Evolutionary conservation across 2,797 vertebrate genomes (phyloP), one percentile per base, ranked within the genome.

Genomic region (Loriculus beryllinus): DNA sequence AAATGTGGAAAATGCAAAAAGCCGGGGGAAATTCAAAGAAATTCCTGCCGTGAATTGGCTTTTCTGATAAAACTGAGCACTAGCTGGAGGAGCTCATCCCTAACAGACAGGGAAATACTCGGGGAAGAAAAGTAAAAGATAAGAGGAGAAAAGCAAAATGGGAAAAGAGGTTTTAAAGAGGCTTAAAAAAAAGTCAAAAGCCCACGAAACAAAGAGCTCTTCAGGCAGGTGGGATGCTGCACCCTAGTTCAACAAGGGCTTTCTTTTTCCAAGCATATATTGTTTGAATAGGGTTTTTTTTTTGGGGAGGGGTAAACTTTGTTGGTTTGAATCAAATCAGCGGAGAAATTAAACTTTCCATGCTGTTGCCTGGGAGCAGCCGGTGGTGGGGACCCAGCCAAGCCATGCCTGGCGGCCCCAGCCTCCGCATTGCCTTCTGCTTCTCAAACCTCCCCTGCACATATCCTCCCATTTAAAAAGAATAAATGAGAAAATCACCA

Each of bases 121-220:
- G 18, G 75, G 67, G 63, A 93, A 83, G 65, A 76, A 45, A 78
- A 90, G 56, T 40, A 33, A 67, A 80, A 82, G 59, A 78, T 79
- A 82, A 93, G 63, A 89, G 76, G 57, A 43, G 48, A 47, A 84
- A 88, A 85, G 45, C 45, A 56, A 76, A 92, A 74, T 4, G 13
- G 40, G 35, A 62, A 87, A 67, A 69, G 54, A 40, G 70, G 20
- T 86, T 90, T 95, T 84, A 40, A 81, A 78, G n/a, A 72, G 48
- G 69, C 68, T 92, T 77, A 12, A 3, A 67, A 81, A 63, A 64
- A 49, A 68, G 72, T 63, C 42, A 80, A 68, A 94, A 74, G 52
- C 84, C 52, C 31, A 42, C 64, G 49, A 96, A 93, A 96, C 84
- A 95, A 94, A 92, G 70, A 79, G 83, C 67, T 79, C 78, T 78